phyloP scores from a whole-genome alignment of 2,113 vertebrate species.

The Anser cygnoides region DNA sequence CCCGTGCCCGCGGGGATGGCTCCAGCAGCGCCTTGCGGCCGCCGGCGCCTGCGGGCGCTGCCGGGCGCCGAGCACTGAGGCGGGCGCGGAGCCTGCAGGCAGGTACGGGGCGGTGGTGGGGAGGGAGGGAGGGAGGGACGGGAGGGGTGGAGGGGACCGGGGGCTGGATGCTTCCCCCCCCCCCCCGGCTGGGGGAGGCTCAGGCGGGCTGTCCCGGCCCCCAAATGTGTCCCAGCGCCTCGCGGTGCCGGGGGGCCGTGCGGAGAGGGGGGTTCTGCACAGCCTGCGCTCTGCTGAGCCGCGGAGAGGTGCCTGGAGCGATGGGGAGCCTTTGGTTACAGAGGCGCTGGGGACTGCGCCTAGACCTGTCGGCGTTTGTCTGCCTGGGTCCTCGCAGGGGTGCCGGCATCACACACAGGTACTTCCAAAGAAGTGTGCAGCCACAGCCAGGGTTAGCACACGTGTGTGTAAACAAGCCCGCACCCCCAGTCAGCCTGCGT shows the following conservation, averaged over 20 bases:
- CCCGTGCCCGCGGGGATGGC: background rate
- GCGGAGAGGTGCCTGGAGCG: background rate
- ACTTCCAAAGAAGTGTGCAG: background rate
- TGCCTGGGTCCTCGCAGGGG: background rate
- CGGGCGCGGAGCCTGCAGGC: background rate
- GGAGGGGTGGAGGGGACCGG: background rate
- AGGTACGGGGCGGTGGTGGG: background rate
- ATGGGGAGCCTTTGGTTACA: background rate
- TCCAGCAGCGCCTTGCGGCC: background rate
- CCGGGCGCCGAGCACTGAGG: background rate
- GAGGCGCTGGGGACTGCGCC: fast-evolving
- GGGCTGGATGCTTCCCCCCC: background rate
- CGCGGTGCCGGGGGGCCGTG: background rate
- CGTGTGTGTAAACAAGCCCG: background rate
- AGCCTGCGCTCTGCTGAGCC: background rate
- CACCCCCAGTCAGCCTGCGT: background rate
- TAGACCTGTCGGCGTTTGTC: background rate
- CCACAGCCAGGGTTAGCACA: background rate
- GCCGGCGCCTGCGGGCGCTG: background rate
- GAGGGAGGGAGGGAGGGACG: background rate
- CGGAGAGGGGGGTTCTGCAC: background rate
- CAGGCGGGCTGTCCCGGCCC: background rate
- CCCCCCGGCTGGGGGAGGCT: no score
- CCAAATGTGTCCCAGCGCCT: background rate
- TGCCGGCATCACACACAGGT: background rate